Evolutionary conservation across 2,888 invertebrate genomes (phyloP).

Genomic region (Tricholauxania praeusta): DNA sequence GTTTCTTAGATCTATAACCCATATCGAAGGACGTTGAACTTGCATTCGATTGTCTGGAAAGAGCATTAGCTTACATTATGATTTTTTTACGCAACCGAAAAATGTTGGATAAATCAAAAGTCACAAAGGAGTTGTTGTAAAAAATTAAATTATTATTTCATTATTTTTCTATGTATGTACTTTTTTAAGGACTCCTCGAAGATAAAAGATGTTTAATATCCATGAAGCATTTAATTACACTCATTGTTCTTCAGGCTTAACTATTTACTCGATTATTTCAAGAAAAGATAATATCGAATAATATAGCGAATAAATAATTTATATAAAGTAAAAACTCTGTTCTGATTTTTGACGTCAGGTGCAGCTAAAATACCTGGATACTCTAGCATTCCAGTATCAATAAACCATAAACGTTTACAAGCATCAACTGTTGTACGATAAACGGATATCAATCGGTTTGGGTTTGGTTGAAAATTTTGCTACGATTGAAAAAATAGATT

Average conservation of each 20-base stretch:
- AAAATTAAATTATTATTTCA: too few relatives aligned
- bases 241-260: too few relatives aligned
- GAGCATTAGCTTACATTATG: not conserved
- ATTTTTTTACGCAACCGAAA: not conserved
- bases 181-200: too few relatives aligned
- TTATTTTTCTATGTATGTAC: too few relatives aligned
- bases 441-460: conserved; percentile 72
- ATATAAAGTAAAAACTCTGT: not conserved
- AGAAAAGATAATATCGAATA: too few relatives aligned
- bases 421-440: conserved; percentile 78
- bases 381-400: conserved; percentile 81
- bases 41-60: conserved; percentile 60
- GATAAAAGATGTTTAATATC: too few relatives aligned
- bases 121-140: too few relatives aligned
- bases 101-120: too few relatives aligned
- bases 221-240: too few relatives aligned
- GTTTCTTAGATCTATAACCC: conserved; percentile 75
- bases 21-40: conserved; percentile 74
- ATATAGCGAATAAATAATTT: too few relatives aligned
- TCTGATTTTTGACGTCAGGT: not conserved
- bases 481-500: conserved; percentile 21
- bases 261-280: too few relatives aligned
- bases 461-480: conserved; percentile 44
- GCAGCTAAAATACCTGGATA: conserved; percentile 71
- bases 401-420: conserved; percentile 83